Percentiles rank a stretch among this genome's conserved stretches.
Evolutionary conservation across 2,888 invertebrate species (phyloP).

Genomic region (Hololepta plana): DNA sequence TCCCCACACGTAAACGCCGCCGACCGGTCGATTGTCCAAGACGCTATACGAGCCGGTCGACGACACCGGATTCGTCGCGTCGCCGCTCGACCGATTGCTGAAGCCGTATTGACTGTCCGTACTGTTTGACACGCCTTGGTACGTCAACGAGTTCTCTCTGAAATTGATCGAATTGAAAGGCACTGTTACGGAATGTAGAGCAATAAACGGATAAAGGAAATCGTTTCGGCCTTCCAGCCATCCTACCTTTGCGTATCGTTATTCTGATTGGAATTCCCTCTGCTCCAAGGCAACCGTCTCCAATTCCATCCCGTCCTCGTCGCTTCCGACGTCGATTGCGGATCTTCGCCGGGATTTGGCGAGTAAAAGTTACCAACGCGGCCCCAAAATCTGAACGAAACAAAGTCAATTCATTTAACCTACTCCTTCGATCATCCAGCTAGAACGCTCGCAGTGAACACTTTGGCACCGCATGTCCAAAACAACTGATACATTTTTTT

Average conservation of each 20-base stretch:
- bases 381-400: slow-evolving; percentile 34
- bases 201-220: no score
- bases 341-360: slow-evolving; percentile 53
- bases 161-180: slow-evolving; percentile 5
- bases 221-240: no score
- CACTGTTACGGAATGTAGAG: no score
- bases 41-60: slow-evolving; percentile 37
- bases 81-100: slow-evolving; percentile 30
- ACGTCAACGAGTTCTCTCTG: slow-evolving; percentile 31
- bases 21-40: slow-evolving; percentile 32
- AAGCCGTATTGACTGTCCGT: slow-evolving; percentile 75
- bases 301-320: slow-evolving; percentile 41
- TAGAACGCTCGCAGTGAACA: no score
- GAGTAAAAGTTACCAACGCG: slow-evolving; percentile 68
- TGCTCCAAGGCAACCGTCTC: slow-evolving; percentile 55
- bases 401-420: no score
- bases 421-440: no score
- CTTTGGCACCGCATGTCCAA: no score
- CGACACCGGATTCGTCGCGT: slow-evolving; percentile 21
- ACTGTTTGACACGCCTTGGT: slow-evolving; percentile 47
- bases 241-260: no score
- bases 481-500: no score
- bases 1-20: slow-evolving; percentile 55
- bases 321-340: slow-evolving; percentile 15
- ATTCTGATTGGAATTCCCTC: slow-evolving; percentile 30